These are phyloP conservation scores for Cryptotis parvus DNA, from an alignment of 2,113 vertebrate species.

Conservation along the genomic window DNA sequence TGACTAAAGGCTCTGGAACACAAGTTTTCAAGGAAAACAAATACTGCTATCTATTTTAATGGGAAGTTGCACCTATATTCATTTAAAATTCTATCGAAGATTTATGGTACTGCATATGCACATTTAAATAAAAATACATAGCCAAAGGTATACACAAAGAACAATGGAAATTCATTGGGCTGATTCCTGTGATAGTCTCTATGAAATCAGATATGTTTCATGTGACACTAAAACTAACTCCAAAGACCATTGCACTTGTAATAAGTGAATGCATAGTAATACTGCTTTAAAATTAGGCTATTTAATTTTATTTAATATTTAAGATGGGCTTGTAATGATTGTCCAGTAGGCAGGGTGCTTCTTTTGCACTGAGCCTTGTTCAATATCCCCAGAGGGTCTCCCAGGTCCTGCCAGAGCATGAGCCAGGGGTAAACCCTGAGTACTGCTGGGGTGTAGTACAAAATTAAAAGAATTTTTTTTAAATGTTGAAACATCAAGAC, in stretches of 20 bases:
- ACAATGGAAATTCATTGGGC: background rate
- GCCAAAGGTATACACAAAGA: background rate
- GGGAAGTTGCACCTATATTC: background rate
- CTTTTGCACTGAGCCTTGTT: no score
- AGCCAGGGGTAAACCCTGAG: no score
- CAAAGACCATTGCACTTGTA: background rate
- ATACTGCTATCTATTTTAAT: background rate
- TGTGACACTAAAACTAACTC: background rate
- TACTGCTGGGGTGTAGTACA: no score
- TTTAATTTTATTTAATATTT: background rate
- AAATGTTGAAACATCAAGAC: background rate
- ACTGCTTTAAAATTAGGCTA: background rate
- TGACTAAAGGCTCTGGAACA: slow-evolving; percentile 68
- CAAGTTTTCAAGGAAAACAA: slow-evolving; percentile 32
- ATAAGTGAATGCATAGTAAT: background rate
- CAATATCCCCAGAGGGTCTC: no score
- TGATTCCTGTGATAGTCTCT: background rate
- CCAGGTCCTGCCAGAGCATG: no score
- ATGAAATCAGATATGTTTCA: no score
- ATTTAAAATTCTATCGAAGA: background rate
- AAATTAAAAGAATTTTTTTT: background rate
- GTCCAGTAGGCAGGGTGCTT: no score
- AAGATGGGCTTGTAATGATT: no score
- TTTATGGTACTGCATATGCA: background rate
- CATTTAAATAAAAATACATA: background rate